Evolutionary conservation across 2,888 invertebrate genomes (phyloP).

Genomic region (Acleris literana): DNA sequence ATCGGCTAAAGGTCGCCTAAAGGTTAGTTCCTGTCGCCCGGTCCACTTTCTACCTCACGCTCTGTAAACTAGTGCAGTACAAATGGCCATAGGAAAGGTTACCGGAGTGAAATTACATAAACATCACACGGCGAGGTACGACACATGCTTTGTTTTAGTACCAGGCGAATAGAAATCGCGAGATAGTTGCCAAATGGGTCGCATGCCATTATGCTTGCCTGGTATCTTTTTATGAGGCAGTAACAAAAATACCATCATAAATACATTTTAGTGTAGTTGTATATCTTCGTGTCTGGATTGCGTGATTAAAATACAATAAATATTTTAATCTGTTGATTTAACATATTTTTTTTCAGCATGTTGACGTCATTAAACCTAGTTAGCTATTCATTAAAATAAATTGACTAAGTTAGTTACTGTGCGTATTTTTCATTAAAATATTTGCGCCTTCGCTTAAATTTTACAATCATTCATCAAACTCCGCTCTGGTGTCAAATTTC

Average conservation of each 20-base stretch:
- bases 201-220: conserved; percentile 10
- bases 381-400: too few relatives aligned
- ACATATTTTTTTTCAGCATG: too few relatives aligned
- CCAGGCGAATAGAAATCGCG: conserved; percentile 30
- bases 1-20: conserved; percentile 73
- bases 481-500: too few relatives aligned
- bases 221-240: conserved; percentile 9
- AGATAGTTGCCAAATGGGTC: conserved; percentile 22
- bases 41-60: conserved; percentile 70
- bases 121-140: conserved; percentile 32
- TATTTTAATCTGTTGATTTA: too few relatives aligned
- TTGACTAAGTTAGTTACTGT: too few relatives aligned
- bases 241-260: not conserved
- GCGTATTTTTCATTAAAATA: too few relatives aligned
- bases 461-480: too few relatives aligned
- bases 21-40: conserved; percentile 74
- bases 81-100: conserved; percentile 51
- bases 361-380: too few relatives aligned
- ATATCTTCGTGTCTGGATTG: too few relatives aligned
- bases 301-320: too few relatives aligned
- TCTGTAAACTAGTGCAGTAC: conserved; percentile 73
- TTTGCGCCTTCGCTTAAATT: too few relatives aligned
- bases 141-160: conserved; percentile 35
- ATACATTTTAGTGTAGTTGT: not conserved
- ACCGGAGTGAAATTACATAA: conserved; percentile 39